phyloP scores from a whole-genome alignment of 2,888 invertebrate genomes.

The Hemistola chrysoprasaria region DNA sequence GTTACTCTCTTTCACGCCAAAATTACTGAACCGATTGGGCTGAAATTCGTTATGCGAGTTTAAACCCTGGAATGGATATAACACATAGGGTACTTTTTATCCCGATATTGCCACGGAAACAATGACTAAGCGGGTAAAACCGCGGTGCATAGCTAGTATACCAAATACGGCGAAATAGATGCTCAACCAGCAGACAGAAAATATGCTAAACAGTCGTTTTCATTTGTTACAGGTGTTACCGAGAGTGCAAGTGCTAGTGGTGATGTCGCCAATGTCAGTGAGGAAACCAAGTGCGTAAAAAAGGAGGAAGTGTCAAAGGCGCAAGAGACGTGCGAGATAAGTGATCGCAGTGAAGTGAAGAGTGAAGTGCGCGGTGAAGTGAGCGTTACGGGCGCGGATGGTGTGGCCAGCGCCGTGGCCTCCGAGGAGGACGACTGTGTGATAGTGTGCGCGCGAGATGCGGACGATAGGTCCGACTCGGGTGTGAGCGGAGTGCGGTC shows the following conservation, averaged over 20 bases:
- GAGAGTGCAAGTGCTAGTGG: slow-evolving; percentile 72
- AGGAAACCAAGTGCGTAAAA: slow-evolving; percentile 73
- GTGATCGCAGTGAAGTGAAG: slow-evolving; percentile 39
- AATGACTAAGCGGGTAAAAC: no score
- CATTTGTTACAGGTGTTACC: slow-evolving; percentile 71
- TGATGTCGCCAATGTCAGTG: slow-evolving; percentile 70
- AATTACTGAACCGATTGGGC: no score
- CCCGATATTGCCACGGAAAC: no score
- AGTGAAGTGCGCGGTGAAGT: slow-evolving; percentile 77
- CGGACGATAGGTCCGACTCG: slow-evolving; percentile 84
- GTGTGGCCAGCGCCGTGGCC: slow-evolving; percentile 79
- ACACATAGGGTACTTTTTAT: no score
- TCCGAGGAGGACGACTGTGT: slow-evolving; percentile 85
- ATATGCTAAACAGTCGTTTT: slow-evolving; percentile 22
- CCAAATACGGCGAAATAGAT: no score
- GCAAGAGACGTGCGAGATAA: slow-evolving; percentile 52
- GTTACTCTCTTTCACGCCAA: no score
- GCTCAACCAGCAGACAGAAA: no score
- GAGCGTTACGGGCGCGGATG: slow-evolving; percentile 72
- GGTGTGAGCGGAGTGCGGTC: slow-evolving; percentile 90
- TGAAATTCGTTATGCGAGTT: no score
- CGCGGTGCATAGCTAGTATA: no score
- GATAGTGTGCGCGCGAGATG: slow-evolving; percentile 83
- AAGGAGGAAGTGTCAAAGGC: slow-evolving; percentile 55
- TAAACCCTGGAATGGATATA: no score